Evolutionary conservation across 92 coral and sea anemone species (phyloP).

Genomic region (Phenganax stokvisi): DNA sequence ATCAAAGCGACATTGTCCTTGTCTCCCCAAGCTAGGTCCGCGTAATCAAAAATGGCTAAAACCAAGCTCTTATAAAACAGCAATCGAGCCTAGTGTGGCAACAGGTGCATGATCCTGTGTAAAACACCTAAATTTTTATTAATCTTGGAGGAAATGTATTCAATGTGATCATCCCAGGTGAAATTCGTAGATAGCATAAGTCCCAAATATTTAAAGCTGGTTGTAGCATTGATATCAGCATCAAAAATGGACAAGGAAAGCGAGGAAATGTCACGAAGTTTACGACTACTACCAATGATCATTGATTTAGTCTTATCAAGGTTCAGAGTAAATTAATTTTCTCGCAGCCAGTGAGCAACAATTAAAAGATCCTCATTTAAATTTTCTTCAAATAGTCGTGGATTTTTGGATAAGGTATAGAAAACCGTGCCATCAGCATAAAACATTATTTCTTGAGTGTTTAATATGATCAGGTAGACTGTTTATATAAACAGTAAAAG

Average conservation of each 20-base stretch:
- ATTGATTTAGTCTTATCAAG: slow-evolving; percentile 33
- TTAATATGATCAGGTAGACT: not conserved
- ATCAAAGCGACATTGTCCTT: no score
- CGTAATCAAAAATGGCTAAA: no score
- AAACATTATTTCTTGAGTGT: not conserved
- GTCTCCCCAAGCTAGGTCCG: no score
- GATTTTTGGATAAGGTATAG: not conserved
- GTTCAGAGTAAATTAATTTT: slow-evolving; percentile 23
- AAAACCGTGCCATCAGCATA: not conserved
- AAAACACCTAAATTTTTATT: not conserved
- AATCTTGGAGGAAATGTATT: not conserved
- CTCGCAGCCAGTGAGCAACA: slow-evolving; percentile 29
- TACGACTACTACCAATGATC: not conserved
- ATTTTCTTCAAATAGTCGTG: not conserved
- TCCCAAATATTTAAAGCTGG: not conserved
- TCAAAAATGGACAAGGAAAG: not conserved
- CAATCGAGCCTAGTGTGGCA: no score
- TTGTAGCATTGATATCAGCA: not conserved
- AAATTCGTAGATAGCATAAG: not conserved
- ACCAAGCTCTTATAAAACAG: no score
- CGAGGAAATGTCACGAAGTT: not conserved
- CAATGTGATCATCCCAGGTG: not conserved
- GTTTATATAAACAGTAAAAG: slow-evolving; percentile 22
- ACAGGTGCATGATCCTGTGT: slow-evolving; percentile 12
- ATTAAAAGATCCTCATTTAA: slow-evolving; percentile 22